Evolutionary conservation across 2,113 vertebrate species (phyloP).

Genomic region (Colistium nudipinnis): DNA sequence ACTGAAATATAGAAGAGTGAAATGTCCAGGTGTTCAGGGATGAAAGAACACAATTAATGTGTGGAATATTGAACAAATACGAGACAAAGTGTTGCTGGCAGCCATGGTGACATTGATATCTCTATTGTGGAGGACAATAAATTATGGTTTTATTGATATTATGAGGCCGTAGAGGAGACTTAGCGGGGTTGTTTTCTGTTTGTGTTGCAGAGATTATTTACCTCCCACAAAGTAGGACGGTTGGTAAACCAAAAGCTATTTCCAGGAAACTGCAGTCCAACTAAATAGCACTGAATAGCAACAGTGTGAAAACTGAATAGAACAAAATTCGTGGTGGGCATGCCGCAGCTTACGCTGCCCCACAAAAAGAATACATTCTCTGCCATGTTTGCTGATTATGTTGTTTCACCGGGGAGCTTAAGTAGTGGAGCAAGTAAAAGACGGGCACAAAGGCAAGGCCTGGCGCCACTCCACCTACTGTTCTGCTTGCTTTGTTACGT

Average conservation of each 20-base stretch:
- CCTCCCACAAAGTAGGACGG: neutral
- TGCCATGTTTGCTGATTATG: constrained; percentile 51
- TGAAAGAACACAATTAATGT: neutral
- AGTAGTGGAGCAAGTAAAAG: constrained; percentile 39
- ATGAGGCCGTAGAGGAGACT: constrained; percentile 3
- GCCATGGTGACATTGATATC: constrained; percentile 34
- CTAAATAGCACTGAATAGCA: constrained; percentile 6
- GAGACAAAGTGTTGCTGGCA: constrained; percentile 53
- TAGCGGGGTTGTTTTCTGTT: constrained; percentile 9
- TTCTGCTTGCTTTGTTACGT: constrained; percentile 52
- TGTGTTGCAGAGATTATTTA: neutral
- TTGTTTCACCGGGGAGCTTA: constrained; percentile 55
- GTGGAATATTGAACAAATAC: constrained; percentile 23
- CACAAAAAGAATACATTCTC: constrained; percentile 42
- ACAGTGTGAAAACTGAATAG: constrained; percentile 41
- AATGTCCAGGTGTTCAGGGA: constrained; percentile 25
- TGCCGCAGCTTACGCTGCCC: constrained; percentile 45
- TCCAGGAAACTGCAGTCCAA: constrained; percentile 28
- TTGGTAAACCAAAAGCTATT: neutral
- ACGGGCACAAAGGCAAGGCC: constrained; percentile 42
- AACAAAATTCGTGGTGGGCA: constrained; percentile 47
- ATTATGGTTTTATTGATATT: constrained; percentile 8
- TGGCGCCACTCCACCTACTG: constrained; percentile 48
- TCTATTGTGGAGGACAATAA: neutral
- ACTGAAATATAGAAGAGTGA: constrained; percentile 3